Evolutionary conservation across 2,113 vertebrate genomes (phyloP), one percentile per base, ranked within the genome.

Genomic region (Hystrix brachyura): DNA sequence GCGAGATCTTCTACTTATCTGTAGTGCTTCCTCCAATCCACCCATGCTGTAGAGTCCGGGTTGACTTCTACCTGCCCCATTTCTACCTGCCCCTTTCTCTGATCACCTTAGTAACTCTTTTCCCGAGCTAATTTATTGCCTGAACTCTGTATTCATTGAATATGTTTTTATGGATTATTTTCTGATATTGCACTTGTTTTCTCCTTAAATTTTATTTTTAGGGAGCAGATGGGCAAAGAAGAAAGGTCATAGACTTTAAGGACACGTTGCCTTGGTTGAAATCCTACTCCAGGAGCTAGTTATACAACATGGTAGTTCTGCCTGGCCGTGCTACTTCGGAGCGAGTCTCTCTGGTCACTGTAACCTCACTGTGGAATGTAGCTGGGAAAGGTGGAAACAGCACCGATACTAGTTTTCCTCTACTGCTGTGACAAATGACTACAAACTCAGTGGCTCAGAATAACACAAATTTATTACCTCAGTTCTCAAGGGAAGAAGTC

Each of bases 121-220:
- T 46, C 55, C 1, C 21, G 72, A 92, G 69, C 51, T 46, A 23
- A 71, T 23, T 55, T 18, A 43, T 80, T 95, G 85, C 34, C 53
- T 64, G n/a, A 84, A 86, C 60, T 87, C 64, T 25, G 97, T 88
- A 93, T 72, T 83, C 51, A 87, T 48, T 83, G 59, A 94, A 21
- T 5, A 76, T 88, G 46, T 46, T 51, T 4, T 27, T 88, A 64
- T 27, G 19, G 59, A 84, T n/a, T 91, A 62, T 83, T 90, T 95
- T 86, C 43, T 92, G n/a, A 12, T 21, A 60, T 93, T 91, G 67
- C 21, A 60, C 38, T 92, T 29, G n/a, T 91, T 94, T 94, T 80
- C 2, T 14, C 51, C 60, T 32, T 32, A 65, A 64, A 67, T 53
- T 55, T 93, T 55, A 46, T 79, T 57, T 74, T 87, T 87, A 79